These are phyloP conservation scores for Volucella bombylans DNA, from an alignment of 2,888 invertebrate species.

Conservation along the genomic window DNA sequence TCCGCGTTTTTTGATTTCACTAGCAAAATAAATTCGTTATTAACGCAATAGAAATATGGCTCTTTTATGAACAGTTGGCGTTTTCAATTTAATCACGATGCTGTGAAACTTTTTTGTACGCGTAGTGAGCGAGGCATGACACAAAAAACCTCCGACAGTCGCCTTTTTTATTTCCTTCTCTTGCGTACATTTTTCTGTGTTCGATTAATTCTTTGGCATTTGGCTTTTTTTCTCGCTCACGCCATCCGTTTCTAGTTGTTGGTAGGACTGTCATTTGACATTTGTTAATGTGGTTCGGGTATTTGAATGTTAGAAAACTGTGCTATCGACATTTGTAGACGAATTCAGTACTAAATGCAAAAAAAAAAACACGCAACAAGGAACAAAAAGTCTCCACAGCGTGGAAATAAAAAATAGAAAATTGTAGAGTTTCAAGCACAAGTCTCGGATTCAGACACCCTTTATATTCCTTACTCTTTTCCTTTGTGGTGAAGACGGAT, in stretches of 20 bases:
- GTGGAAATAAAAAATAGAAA: too few species aligned
- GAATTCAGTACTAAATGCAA: too few species aligned
- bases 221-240: conserved; percentile 40
- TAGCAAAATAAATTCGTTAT: conserved; percentile 36
- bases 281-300: conserved; percentile 32
- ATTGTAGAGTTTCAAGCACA: too few species aligned
- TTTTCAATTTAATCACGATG: conserved; percentile 68
- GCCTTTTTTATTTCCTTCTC: conserved; percentile 71
- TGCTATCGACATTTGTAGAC: conserved; percentile 12
- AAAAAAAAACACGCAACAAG: too few species aligned
- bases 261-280: conserved; percentile 43
- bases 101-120: conserved; percentile 62
- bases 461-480: too few species aligned
- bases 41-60: conserved; percentile 54
- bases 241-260: conserved; percentile 18
- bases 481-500: too few species aligned
- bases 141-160: conserved; percentile 69
- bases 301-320: conserved; percentile 4
- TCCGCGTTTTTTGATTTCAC: conserved; percentile 65
- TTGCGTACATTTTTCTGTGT: conserved; percentile 73
- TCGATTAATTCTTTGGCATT: conserved; percentile 70
- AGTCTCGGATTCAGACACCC: too few species aligned
- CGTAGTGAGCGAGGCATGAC: conserved; percentile 72
- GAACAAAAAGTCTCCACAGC: too few species aligned
- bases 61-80: conserved; percentile 42